phyloP scores from a whole-genome alignment of 2,113 vertebrate genomes.

The Dolichotis patagonum region DNA sequence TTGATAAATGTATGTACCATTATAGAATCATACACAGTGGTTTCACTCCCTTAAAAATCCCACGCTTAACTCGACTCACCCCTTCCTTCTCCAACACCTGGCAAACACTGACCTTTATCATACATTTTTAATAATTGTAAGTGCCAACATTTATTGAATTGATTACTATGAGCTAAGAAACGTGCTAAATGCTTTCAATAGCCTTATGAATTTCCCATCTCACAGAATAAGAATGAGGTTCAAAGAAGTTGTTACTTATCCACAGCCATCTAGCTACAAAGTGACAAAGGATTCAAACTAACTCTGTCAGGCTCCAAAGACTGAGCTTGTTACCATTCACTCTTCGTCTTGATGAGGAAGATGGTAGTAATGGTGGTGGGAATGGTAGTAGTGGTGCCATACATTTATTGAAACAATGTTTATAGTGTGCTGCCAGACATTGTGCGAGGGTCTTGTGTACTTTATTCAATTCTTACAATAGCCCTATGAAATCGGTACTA shows the following conservation, averaged over 20 bases:
- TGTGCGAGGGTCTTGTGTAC: not conserved
- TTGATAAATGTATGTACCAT: constrained; percentile 8
- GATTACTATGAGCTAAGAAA: not conserved
- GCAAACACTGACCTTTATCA: constrained; percentile 33
- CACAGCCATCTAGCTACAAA: constrained; percentile 3
- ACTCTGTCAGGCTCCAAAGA: constrained; percentile 3
- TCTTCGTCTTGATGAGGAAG: constrained; percentile 25
- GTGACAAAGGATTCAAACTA: constrained; percentile 1
- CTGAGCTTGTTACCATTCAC: not conserved
- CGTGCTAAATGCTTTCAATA: not conserved
- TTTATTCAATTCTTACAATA: not conserved
- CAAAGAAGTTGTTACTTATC: constrained; percentile 8
- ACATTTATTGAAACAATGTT: constrained; percentile 4
- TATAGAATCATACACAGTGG: not conserved
- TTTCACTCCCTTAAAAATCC: not conserved
- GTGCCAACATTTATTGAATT: not conserved
- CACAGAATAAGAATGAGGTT: constrained; percentile 19
- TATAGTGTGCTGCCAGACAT: not conserved
- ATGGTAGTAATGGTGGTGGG: not conserved
- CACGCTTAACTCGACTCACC: not conserved
- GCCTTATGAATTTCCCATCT: constrained; percentile 29
- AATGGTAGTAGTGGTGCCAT: not conserved
- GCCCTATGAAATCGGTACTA: not conserved
- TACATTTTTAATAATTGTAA: constrained; percentile 19
- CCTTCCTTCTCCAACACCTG: not conserved